Base-by-base conservation (phyloP, 2,797 vertebrate genomes). In the Dromococcyx pavoninus region DNA sequence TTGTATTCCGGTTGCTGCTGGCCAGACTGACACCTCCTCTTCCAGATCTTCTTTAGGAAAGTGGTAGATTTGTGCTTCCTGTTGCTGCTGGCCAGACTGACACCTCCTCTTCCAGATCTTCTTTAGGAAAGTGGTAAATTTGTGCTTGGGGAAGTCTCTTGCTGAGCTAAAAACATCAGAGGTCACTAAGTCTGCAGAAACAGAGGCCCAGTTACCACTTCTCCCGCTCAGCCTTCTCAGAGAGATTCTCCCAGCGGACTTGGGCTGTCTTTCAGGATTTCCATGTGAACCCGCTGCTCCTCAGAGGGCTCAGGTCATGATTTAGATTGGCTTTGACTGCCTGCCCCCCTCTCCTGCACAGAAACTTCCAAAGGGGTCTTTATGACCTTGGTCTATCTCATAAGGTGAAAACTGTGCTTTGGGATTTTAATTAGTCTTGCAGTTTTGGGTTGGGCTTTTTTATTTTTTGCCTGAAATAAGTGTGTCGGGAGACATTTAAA, bases 381-480 rank as follows among this genome's bases (percentile, higher is more conserved):
- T 79, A 46, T 89, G 78, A 93, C 89, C 60, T 94, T 84, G 46
- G 19, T 60, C 65, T 72, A 4, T 66, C 50, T 73, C 6, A 2
- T 66, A 72, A 78, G 44, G 74, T 76, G 51, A 74, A 76, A 93
- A 61, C 6, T 22, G 5, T 76, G 30, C 60, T 84, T 67, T 58
- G 60, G 74, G 74, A 58, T 89, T 91, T 86, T 84, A 86, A 79
- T 73, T 88, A 69, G 46, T 60, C 27, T 65, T 65, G 43, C 32
- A 17, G 15, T 10, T 54, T 33, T 8, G 35, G 32, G 22, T 27
- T 62, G 58, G 13, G 7, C 8, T 39, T 51, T 27, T 44, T 15
- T 65, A 8, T 24, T 44, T 50, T 25, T 67, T 57, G 1, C 4
- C 27, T 56, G n/a, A 86, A 87, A 33, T 83, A 32, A 28, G 88